Evolutionary conservation across 2,797 vertebrate genomes (phyloP).

Genomic region (Myotis vivesi): DNA sequence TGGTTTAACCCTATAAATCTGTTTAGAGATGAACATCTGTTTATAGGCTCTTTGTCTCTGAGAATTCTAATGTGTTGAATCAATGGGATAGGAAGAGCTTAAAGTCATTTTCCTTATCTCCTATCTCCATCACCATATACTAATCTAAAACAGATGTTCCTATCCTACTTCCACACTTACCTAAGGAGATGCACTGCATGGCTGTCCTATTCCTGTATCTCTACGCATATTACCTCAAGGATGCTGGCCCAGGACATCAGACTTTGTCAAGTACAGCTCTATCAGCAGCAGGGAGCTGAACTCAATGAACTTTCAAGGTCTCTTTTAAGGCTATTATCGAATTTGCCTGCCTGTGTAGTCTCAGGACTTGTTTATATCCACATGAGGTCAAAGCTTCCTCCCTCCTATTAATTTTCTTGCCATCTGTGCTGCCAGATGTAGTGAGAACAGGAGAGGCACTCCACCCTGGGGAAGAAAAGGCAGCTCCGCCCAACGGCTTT

Average conservation of each 20-base stretch:
- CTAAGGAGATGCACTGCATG: neutral
- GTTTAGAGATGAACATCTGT: neutral
- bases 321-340: constrained; percentile 60
- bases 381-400: constrained; percentile 67
- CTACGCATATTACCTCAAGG: neutral
- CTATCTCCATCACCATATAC: neutral
- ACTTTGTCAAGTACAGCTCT: neutral
- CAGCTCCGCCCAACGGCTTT: constrained; percentile 41
- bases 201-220: neutral
- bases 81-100: neutral
- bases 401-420: constrained; percentile 75
- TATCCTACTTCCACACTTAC: neutral
- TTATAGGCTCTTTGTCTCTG: neutral
- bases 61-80: neutral
- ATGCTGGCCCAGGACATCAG: neutral
- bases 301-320: constrained; percentile 71
- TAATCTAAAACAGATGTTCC: constrained; percentile 45
- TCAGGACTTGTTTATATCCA: constrained; percentile 72
- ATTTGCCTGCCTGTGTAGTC: constrained; percentile 54
- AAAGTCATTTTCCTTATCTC: neutral
- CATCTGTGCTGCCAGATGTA: constrained; percentile 78
- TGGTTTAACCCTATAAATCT: neutral
- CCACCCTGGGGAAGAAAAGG: constrained; percentile 60
- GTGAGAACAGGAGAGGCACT: constrained; percentile 50
- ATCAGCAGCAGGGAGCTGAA: constrained; percentile 57